A percentile compares a stretch with the other conserved stretches of the same genome.
Conservation (phyloP, 2,797 vertebrate genomes). For the Adelosebastes latens region DNA sequence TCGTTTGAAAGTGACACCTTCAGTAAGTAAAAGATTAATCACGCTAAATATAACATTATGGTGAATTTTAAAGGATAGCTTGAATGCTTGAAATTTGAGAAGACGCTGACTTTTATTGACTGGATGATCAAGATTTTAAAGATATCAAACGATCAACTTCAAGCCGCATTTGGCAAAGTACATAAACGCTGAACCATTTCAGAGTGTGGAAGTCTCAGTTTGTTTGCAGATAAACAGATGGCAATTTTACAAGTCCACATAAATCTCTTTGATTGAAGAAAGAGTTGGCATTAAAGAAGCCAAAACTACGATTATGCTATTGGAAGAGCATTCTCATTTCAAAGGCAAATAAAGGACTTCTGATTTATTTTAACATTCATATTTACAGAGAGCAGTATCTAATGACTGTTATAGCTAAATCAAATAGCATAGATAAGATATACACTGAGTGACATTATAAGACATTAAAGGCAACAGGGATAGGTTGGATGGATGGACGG, state of each 20-base stretch:
- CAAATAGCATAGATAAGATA: not conserved
- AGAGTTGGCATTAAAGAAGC: constrained; percentile 35
- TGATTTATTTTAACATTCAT: constrained; percentile 17
- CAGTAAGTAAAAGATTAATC: constrained; percentile 7
- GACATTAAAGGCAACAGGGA: not conserved
- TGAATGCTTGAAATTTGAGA: constrained; percentile 19
- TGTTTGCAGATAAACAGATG: constrained; percentile 73
- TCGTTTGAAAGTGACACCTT: not conserved
- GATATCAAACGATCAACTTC: constrained; percentile 49
- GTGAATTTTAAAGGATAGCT: constrained; percentile 7
- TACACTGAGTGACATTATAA: not conserved
- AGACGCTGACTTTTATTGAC: constrained; percentile 8
- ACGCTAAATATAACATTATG: constrained; percentile 4
- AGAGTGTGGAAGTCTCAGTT: constrained; percentile 25
- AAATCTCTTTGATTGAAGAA: constrained; percentile 55
- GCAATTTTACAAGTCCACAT: constrained; percentile 60
- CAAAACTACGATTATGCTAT: constrained; percentile 20
- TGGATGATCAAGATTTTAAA: constrained; percentile 39
- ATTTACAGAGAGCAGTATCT: not conserved
- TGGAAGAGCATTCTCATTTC: constrained; percentile 8
- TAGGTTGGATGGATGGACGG: not conserved
- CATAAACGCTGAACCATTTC: constrained; percentile 56
- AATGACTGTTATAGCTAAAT: not conserved
- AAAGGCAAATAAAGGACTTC: constrained; percentile 42
- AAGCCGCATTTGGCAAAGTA: constrained; percentile 46